phyloP scores from a whole-genome alignment of 2,888 invertebrate species.

The Acanthosepion esculentum region DNA sequence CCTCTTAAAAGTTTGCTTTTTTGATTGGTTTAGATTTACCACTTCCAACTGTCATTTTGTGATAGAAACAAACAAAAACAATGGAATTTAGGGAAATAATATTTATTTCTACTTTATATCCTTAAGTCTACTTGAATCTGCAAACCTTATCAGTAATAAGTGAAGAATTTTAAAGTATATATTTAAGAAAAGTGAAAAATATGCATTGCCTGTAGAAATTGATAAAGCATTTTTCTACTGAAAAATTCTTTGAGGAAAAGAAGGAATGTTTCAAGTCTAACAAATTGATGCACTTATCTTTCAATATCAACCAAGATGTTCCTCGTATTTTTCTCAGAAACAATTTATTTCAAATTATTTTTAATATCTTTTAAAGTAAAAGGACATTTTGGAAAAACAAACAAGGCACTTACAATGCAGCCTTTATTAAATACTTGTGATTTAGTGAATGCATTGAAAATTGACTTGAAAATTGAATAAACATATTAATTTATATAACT shows the following conservation, averaged over 20 bases:
- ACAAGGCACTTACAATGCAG: too few species aligned
- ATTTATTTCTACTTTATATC: neutral
- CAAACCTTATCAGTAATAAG: neutral
- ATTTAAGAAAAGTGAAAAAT: neutral
- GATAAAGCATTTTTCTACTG: neutral
- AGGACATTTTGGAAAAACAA: too few species aligned
- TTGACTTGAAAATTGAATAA: too few species aligned
- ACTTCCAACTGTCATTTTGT: neutral
- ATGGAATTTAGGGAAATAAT: neutral
- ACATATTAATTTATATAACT: too few species aligned
- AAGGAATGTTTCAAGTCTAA: neutral
- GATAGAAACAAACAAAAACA: neutral
- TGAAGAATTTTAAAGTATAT: neutral
- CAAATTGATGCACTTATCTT: neutral
- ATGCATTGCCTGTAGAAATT: neutral
- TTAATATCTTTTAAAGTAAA: too few species aligned
- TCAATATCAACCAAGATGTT: too few species aligned
- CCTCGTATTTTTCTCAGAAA: too few species aligned
- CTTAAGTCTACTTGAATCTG: neutral
- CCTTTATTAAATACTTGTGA: too few species aligned
- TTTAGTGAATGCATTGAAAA: too few species aligned
- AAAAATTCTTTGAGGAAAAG: neutral
- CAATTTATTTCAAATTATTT: too few species aligned
- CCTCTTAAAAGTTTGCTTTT: neutral
- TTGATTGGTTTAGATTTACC: neutral